Percentiles rank a stretch among this genome's conserved stretches.
Conservation (phyloP, 1,140 invertebrate species). For the Palaemon carinicauda region DNA sequence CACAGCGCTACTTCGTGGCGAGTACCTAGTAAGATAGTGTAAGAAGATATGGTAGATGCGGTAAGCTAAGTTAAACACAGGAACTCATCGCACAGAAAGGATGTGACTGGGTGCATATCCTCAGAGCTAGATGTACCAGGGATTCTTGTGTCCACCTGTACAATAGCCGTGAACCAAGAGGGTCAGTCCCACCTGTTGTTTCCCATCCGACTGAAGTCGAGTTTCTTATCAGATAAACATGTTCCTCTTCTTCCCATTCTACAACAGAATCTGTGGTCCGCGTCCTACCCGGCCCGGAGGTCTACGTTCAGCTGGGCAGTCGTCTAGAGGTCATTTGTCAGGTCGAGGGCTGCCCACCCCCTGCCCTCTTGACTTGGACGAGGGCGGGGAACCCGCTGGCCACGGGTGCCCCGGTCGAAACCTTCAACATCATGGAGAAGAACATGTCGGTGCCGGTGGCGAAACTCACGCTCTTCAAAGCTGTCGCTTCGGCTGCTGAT, state of each 20-base stretch:
- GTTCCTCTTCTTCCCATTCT: neutral
- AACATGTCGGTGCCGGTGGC: neutral
- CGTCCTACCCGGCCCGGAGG: neutral
- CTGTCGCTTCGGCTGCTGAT: neutral
- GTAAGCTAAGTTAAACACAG: too few relatives aligned
- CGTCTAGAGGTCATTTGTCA: constrained; percentile 28
- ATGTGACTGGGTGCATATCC: too few relatives aligned
- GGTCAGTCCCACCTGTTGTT: too few relatives aligned
- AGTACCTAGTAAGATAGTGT: too few relatives aligned
- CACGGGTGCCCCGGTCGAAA: neutral
- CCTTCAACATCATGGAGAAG: neutral
- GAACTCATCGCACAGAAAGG: too few relatives aligned
- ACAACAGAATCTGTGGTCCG: neutral
- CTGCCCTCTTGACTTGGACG: constrained; percentile 22
- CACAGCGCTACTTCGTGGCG: too few relatives aligned
- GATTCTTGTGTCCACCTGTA: too few relatives aligned
- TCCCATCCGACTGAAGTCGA: too few relatives aligned
- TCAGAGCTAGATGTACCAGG: too few relatives aligned
- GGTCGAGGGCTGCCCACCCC: constrained; percentile 18
- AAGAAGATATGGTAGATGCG: too few relatives aligned
- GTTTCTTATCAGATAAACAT: too few relatives aligned
- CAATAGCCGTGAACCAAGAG: too few relatives aligned
- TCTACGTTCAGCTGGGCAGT: constrained; percentile 21
- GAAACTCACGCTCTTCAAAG: neutral
- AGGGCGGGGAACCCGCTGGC: neutral